Evolutionary conservation across 2,113 vertebrate genomes (phyloP).

Genomic region (Chaetops frenatus): DNA sequence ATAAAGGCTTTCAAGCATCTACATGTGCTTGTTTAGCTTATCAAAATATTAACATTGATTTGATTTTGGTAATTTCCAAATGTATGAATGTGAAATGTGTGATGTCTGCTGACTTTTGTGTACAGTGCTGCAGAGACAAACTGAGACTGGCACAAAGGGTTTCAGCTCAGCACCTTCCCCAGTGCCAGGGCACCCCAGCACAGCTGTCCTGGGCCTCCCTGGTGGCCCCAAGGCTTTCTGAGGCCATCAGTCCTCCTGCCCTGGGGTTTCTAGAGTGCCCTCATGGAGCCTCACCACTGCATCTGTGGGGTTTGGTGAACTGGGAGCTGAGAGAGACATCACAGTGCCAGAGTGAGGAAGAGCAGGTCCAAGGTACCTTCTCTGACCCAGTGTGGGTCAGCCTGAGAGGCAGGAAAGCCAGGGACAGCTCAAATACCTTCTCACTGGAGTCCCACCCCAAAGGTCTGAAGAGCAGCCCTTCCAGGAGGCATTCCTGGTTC

Average conservation of each 20-base stretch:
- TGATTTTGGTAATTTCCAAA: neutral
- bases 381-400: fast-evolving
- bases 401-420: neutral
- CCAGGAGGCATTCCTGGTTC: neutral
- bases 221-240: neutral
- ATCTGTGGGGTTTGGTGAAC: neutral
- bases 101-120: neutral
- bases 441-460: neutral
- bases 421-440: fast-evolving
- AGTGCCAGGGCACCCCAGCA: neutral
- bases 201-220: neutral
- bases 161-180: neutral
- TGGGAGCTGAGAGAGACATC: neutral
- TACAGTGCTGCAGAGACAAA: neutral
- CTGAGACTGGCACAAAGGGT: neutral
- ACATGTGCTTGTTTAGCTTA: neutral
- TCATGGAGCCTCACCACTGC: fast-evolving
- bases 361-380: fast-evolving
- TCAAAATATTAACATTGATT: neutral
- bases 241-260: neutral
- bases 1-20: neutral
- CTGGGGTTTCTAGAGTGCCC: neutral
- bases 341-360: neutral
- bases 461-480: neutral
- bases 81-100: neutral